Base-by-base conservation (phyloP, 2,888 invertebrate species). In the Drosophila mercatorum region DNA sequence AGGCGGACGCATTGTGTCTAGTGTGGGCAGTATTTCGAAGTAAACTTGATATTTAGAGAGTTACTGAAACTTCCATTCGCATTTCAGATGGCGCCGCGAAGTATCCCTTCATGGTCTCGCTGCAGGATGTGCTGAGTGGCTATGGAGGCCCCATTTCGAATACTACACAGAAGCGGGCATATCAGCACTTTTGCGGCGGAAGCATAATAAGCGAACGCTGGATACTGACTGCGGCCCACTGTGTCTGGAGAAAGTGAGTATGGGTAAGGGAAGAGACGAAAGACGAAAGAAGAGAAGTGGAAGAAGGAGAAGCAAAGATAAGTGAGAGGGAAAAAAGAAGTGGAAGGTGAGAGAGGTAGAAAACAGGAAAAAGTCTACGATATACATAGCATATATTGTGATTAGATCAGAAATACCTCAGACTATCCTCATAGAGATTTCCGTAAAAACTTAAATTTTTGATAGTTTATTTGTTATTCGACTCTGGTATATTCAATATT, bases 171-270 rank as follows among this genome's bases (percentile, higher is more conserved):
- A 58, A 44, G 2, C 44, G 26, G 2, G 53, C 14, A 4, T 90
- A 83, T 67, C 78, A 83, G n/a, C 93, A 93, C 66, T 92, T 93
- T 72, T 93, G 93, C 59, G 93, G 93, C 11, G 93, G 92, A n/a
- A 89, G 88, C 53, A 68, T 92, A 43, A 83, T 92, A 5, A 88
- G 84, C 57, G 66, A 79, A 1, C 81, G 81, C 4, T 92, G 92
- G 92, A 90, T 92, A 56, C 68, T 93, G 41, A 91, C 92, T 12
- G 93, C 92, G 5, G 93, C 90, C 2, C 93, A 93, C 72, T 93
- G 93, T 59, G 78, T 92, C 38, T 91, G 91, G 88, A 74, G 78
- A 38, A 92, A 92, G 92, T 92, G 71, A 77, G 83, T 78, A 56
- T 40, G 4, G 12, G 41, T 10, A 14, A 0, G 3, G 17, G 17